A percentile compares a stretch with the other conserved stretches of the same genome.
Evolutionary conservation across 1,140 invertebrate genomes (phyloP).

Genomic region (Planococcus citri): DNA sequence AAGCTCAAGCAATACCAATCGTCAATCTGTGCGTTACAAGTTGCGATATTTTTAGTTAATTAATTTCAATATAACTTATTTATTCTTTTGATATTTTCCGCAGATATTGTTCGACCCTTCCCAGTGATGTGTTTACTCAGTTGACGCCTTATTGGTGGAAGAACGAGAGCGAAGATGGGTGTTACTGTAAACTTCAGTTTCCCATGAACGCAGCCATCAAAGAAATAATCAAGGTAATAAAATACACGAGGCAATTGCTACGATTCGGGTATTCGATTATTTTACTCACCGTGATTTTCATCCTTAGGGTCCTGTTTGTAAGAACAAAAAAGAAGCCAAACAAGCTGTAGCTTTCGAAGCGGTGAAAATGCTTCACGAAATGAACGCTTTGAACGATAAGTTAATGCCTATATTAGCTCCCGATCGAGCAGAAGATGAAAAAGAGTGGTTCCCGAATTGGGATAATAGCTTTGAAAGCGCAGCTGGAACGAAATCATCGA

Average conservation of each 20-base stretch:
- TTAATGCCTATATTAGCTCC: constrained; percentile 51
- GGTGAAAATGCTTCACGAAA: constrained; percentile 54
- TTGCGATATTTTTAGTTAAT: too few relatives aligned
- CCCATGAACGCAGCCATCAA: constrained; percentile 25
- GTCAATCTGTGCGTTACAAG: not conserved
- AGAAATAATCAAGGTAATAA: constrained; percentile 24
- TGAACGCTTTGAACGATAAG: constrained; percentile 63
- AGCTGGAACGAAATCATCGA: constrained; percentile 49
- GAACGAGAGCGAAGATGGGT: not conserved
- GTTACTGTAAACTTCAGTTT: constrained; percentile 23
- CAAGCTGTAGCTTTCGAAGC: constrained; percentile 63
- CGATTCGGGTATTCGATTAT: not conserved
- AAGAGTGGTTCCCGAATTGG: constrained; percentile 40
- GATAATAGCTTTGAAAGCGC: constrained; percentile 34
- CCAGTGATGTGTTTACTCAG: constrained; percentile 21
- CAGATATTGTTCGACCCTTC: constrained; percentile 52
- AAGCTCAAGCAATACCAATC: not conserved
- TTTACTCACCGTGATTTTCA: too few relatives aligned
- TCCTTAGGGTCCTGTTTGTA: constrained; percentile 46
- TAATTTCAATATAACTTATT: not conserved
- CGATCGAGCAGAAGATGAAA: constrained; percentile 27
- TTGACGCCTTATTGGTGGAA: constrained; percentile 25
- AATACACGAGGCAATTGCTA: not conserved
- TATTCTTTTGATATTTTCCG: constrained; percentile 24
- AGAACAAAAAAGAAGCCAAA: constrained; percentile 54